Conservation (phyloP, 2,113 vertebrate species). For the Podarcis muralis region DNA sequence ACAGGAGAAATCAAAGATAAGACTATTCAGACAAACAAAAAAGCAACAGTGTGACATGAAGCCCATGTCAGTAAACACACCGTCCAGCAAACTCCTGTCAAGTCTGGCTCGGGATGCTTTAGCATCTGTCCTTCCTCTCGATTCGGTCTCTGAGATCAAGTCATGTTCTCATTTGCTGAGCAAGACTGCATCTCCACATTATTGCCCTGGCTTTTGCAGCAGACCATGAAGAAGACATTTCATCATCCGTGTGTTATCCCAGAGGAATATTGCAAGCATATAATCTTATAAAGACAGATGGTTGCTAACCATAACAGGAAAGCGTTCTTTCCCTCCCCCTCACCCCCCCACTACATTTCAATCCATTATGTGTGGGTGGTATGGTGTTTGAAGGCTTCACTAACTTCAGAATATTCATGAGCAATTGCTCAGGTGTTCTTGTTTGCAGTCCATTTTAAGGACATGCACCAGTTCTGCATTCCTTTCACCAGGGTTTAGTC, state of each 20-base stretch:
- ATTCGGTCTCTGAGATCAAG: neutral
- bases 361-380: slow-evolving; percentile 4
- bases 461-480: neutral
- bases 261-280: neutral
- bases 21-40: neutral
- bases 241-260: neutral
- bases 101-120: neutral
- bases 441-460: neutral
- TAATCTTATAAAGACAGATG: slow-evolving; percentile 24
- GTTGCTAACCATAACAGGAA: slow-evolving; percentile 24
- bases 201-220: neutral
- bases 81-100: neutral
- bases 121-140: neutral
- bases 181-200: neutral
- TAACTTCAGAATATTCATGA: neutral
- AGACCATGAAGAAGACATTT: slow-evolving; percentile 11
- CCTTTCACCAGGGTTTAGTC: neutral
- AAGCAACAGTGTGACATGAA: neutral
- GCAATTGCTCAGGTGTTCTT: neutral
- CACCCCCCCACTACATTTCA: neutral
- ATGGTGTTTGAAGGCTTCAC: neutral
- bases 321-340: neutral
- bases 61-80: neutral
- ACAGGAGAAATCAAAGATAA: neutral
- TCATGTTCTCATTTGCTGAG: neutral